phyloP scores from a whole-genome alignment of 1,140 invertebrate genomes.

The Lycorma delicatula region DNA sequence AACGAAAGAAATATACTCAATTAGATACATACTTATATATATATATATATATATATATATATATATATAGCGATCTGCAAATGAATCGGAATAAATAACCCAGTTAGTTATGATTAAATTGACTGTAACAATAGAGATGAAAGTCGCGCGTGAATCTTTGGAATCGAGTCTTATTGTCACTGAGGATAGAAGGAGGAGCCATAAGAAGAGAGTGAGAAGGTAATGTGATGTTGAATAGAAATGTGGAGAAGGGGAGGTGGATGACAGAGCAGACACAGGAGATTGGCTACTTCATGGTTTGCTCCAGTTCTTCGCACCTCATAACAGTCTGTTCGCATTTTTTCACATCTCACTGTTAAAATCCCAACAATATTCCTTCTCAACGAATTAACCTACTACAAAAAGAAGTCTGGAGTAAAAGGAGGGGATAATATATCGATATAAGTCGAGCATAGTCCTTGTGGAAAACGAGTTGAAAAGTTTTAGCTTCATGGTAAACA shows the following conservation, averaged over 20 bases:
- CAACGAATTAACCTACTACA: background rate
- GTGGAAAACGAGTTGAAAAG: background rate
- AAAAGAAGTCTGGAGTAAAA: background rate
- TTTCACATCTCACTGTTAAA: constrained; percentile 1
- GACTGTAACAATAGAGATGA: no score
- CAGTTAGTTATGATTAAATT: no score
- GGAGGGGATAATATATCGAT: background rate
- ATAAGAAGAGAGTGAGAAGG: no score
- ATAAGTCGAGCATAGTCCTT: background rate
- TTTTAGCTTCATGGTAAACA: background rate
- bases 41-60: no score
- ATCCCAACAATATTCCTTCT: background rate
- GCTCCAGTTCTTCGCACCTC: background rate
- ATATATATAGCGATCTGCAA: no score
- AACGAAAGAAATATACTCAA: no score
- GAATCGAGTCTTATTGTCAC: no score
- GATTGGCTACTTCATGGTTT: background rate
- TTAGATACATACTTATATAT: no score
- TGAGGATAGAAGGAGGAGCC: no score
- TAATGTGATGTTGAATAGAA: background rate
- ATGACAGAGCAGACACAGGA: background rate
- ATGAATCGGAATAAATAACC: no score
- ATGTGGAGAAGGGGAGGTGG: background rate
- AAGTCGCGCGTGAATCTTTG: no score
- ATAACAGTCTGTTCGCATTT: constrained; percentile 2